These are phyloP conservation scores for Borostomias antarcticus DNA, from an alignment of 2,797 vertebrate genomes.

Conservation along the genomic window DNA sequence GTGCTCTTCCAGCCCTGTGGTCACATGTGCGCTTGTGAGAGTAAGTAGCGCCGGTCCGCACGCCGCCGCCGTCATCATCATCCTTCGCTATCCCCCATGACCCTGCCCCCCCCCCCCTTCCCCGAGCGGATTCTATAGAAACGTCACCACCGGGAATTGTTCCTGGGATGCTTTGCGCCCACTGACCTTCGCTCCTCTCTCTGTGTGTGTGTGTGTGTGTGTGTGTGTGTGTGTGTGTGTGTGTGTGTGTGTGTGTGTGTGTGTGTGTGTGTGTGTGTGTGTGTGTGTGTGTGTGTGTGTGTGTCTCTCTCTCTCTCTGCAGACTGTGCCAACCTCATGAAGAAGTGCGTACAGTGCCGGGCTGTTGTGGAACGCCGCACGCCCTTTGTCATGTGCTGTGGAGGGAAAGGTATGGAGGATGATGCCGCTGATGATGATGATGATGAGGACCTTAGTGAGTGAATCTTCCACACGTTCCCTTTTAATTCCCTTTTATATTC, in stretches of 20 bases:
- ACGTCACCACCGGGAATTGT: too few relatives aligned
- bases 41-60: conserved; percentile 78
- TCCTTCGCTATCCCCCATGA: too few relatives aligned
- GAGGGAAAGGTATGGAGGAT: conserved; percentile 97
- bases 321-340: conserved; percentile 99
- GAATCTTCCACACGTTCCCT: conserved; percentile 75
- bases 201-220: background rate
- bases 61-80: too few relatives aligned
- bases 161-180: too few relatives aligned
- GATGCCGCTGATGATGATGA: conserved; percentile 60
- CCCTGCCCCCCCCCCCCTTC: too few relatives aligned
- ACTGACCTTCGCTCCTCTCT: background rate
- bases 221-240: conserved; percentile 6
- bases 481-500: conserved; percentile 61
- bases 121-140: background rate
- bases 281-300: background rate
- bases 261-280: background rate
- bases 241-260: too few relatives aligned
- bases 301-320: conserved; percentile 10
- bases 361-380: conserved; percentile 95
- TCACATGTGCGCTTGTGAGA: conserved; percentile 99
- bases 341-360: conserved; percentile 98
- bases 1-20: conserved; percentile 98
- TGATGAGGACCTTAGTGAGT: conserved; percentile 96
- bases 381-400: conserved; percentile 95